These are phyloP conservation scores for Apis laboriosa DNA, from an alignment of 1,140 invertebrate genomes.

Conservation along the genomic window DNA sequence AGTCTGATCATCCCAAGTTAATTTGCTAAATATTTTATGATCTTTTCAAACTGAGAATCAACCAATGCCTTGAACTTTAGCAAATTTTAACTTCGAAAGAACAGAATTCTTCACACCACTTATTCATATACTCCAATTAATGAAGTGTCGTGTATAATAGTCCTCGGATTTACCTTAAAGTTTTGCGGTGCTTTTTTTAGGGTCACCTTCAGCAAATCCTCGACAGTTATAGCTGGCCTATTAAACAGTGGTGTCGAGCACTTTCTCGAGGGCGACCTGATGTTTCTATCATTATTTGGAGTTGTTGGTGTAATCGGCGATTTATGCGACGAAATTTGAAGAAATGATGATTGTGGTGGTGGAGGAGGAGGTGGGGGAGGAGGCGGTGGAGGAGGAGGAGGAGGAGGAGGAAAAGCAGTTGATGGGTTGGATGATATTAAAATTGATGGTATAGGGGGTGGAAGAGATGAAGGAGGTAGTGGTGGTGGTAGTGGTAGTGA, in stretches of 20 bases:
- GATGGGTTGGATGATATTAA: background rate
- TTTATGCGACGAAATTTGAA: slow-evolving; percentile 38
- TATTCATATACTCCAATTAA: slow-evolving; percentile 16
- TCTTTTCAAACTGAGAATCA: background rate
- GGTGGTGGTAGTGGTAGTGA: background rate
- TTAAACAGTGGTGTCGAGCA: slow-evolving; percentile 57
- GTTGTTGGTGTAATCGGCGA: slow-evolving; percentile 45
- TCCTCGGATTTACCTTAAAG: slow-evolving; percentile 58
- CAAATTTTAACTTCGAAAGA: background rate
- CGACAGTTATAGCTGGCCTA: slow-evolving; percentile 73
- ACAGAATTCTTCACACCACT: background rate
- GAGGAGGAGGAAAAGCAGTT: slow-evolving; percentile 5
- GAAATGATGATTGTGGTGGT: background rate
- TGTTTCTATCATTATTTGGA: slow-evolving; percentile 29
- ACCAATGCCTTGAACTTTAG: background rate
- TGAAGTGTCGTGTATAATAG: background rate
- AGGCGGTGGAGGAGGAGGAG: slow-evolving; percentile 6
- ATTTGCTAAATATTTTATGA: background rate
- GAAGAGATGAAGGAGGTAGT: background rate
- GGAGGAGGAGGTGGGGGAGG: slow-evolving; percentile 27
- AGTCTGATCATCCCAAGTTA: background rate
- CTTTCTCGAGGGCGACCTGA: slow-evolving; percentile 63
- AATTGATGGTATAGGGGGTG: slow-evolving; percentile 9
- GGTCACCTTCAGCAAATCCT: slow-evolving; percentile 75
- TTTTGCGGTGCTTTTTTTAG: slow-evolving; percentile 71